These are phyloP conservation scores for Sander lucioperca DNA, from an alignment of 2,113 vertebrate genomes.

Conservation along the genomic window DNA sequence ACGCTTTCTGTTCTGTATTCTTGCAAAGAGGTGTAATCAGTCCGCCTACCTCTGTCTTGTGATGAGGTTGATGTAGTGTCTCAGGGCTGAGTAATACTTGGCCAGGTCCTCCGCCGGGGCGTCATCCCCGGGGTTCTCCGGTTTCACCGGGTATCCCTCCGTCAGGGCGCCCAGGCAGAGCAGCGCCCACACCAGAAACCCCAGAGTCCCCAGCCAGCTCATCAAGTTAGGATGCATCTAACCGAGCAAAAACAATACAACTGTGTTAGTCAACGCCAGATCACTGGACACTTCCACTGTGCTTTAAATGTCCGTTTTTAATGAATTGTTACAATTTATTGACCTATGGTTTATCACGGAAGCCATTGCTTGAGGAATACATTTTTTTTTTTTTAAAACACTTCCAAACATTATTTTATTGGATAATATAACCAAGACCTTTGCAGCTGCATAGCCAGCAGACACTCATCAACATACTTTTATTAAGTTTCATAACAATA, in stretches of 20 bases:
- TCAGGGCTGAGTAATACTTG: constrained; percentile 97
- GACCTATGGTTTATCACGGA: not conserved
- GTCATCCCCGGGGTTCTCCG: constrained; percentile 94
- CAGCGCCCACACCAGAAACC: constrained; percentile 90
- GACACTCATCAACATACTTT: not conserved
- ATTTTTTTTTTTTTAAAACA: not conserved
- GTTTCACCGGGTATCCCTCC: constrained; percentile 96
- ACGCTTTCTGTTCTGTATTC: not conserved
- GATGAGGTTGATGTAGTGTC: constrained; percentile 99
- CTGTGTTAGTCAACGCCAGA: not conserved
- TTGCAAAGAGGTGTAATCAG: not conserved
- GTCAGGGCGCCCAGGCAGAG: constrained; percentile 90
- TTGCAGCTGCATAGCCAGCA: not conserved
- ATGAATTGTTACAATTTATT: not conserved
- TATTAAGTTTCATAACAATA: not conserved
- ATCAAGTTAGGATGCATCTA: constrained; percentile 91
- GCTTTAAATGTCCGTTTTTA: not conserved
- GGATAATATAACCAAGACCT: not conserved
- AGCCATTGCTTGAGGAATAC: not conserved
- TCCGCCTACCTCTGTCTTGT: constrained; percentile 94
- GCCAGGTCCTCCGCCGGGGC: constrained; percentile 95
- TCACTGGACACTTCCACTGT: not conserved
- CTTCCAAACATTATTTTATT: not conserved
- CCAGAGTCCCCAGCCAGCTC: constrained; percentile 88
- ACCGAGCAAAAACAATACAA: not conserved